Evolutionary conservation across 2,797 vertebrate species (phyloP), one percentile per base, ranked within the genome.

Genomic region (Numenius phaeopus): DNA sequence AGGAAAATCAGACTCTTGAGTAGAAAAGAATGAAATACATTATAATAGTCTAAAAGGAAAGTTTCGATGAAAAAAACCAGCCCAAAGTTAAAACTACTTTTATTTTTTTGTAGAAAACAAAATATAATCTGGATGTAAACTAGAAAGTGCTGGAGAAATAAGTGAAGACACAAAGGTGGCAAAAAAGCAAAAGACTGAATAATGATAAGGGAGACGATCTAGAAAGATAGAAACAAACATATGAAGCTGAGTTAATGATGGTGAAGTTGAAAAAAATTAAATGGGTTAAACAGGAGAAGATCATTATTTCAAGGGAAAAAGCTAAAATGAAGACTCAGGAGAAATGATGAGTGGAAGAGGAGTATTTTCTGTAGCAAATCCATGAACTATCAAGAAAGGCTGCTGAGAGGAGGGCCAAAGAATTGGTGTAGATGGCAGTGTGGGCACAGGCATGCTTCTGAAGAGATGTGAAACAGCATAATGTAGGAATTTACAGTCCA

Each of bases 381-480:
- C 16, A n/a, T 26, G 42, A 61, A 39, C 5, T 47, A 5, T 50
- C 7, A 66, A 86, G 34, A 15, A 52, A 89, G 39, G 14, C 22
- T 82, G 11, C 13, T 67, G 49, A 72, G 18, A 82, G 3, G 14
- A 73, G 15, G 32, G 9, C 14, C 54, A 54, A 83, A 40, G 34
- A 62, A 42, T 39, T 0, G 0, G 5, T 47, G 5, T 9, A 27
- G 50, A 0, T 67, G 39, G 47, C 8, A 14, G 5, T 7, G 17
- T 58, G 42, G 37, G 19, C 16, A 17, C 69, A 29, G 18, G 8
- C 9, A 11, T 1, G 1, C 3, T 61, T 77, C 64, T 54, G 32
- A 84, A 64, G 23, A 65, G 12, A 27, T 17, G 17, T 44, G 37
- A 58, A 65, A 81, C 32, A 66, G 13, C 7, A 40, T 3, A 70